Conservation (phyloP, 2,797 vertebrate genomes). For the Pangasius djambal region DNA sequence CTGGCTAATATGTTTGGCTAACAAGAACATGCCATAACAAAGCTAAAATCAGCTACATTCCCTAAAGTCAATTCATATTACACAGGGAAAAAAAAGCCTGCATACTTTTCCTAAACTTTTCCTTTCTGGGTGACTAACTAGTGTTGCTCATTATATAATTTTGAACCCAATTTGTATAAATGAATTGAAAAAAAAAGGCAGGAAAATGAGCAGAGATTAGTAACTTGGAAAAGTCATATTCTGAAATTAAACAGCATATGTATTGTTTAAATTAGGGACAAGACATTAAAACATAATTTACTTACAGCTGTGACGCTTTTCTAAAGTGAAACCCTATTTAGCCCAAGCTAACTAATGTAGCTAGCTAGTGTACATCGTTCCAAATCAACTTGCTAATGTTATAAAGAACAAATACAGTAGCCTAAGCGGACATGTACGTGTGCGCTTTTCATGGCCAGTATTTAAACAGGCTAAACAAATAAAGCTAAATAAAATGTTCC, state of each 20-base stretch:
- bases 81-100: background rate
- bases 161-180: too few species aligned
- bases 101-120: background rate
- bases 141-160: background rate
- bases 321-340: background rate
- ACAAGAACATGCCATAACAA: background rate
- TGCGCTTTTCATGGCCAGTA: background rate
- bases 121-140: background rate
- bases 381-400: background rate
- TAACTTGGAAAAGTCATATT: background rate
- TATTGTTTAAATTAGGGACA: background rate
- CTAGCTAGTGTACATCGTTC: background rate
- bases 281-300: background rate
- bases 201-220: background rate
- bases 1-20: background rate
- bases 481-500: background rate
- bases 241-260: background rate
- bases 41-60: background rate
- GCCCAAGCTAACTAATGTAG: background rate
- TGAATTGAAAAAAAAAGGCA: too few species aligned
- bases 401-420: too few species aligned
- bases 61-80: background rate
- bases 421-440: background rate
- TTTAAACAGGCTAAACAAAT: background rate
- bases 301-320: background rate